Conservation (phyloP, 2,888 invertebrate genomes). For the Stenchaetothrips biformis region DNA sequence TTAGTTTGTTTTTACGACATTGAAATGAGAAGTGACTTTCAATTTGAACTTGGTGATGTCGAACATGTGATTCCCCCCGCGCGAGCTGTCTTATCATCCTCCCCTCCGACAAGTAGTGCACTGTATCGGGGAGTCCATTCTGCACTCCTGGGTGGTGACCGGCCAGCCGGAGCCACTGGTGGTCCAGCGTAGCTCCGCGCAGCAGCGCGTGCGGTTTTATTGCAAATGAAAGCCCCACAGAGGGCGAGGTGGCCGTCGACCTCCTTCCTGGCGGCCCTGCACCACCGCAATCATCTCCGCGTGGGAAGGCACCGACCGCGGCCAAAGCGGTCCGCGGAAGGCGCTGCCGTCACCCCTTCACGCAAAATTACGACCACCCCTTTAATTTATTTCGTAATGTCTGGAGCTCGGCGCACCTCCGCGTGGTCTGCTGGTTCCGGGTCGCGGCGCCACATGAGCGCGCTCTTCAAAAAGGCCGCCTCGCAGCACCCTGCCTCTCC, state of each 20-base stretch:
- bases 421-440: background rate
- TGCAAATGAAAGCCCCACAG: background rate
- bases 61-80: background rate
- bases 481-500: background rate
- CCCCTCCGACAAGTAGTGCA: background rate
- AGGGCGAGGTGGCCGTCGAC: background rate
- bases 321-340: background rate
- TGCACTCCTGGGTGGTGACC: background rate
- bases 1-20: conserved; percentile 25
- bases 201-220: background rate
- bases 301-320: background rate
- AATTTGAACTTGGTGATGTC: conserved; percentile 19
- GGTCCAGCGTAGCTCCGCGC: background rate
- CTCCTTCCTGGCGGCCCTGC: background rate
- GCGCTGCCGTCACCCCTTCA: too few relatives aligned
- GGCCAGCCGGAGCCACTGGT: background rate
- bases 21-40: conserved; percentile 25
- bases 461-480: background rate
- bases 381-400: background rate
- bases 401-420: background rate
- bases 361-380: background rate
- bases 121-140: background rate
- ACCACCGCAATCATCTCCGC: background rate
- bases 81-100: background rate
- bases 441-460: background rate